Base-by-base conservation (phyloP, 2,888 invertebrate species). In the Zootermopsis nevadensis region DNA sequence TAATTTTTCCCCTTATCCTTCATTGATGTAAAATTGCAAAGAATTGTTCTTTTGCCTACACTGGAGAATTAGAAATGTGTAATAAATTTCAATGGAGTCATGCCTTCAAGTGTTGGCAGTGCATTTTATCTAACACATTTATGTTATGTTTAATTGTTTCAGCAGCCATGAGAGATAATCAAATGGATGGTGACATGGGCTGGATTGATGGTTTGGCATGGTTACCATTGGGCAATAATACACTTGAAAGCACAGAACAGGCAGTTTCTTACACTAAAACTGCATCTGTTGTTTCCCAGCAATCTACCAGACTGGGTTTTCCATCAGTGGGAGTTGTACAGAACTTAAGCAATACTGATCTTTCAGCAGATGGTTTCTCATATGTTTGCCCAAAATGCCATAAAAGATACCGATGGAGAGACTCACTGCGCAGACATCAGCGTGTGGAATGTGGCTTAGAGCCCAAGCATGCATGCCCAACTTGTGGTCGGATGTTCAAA, bases 361-460 rank as follows among this genome's bases (percentile, higher is more conserved):
- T 42, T 22, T 15, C 35, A 15, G 38, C 38, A 38, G 35, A 74
- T 22, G 74, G 7, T 1, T 22, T 22, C 22, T 42, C 60, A 33
- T 79, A 31, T 33, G 79, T 79, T 12, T 84, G 84, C 74, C 67
- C 76, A 55, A 79, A 60, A 66, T 85, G 85, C 77, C 31, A 77
- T 24, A 82, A 81, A 35, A 72, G 48, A 66, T 85, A 84, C 69
- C 80, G 80, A 42, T 83, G 83, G 79, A 81, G 76, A 60, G 72
- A 81, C 12, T 85, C 83, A 12, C 80, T 84, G n/a, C 55, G 80
- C 24, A 82, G 84, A 15, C 85, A 85, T 67, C 84, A 81, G 15
- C 60, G 81, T 81, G 80, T 83, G 48, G 87, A 87, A 82, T 87
- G 87, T 82, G 86, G 87, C 24, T 83, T 85, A 27, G 85, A 86